Evolutionary conservation across 1,140 invertebrate species (phyloP), one percentile per base, ranked within the genome.

Genomic region (Pseudachorutes palmiensis): DNA sequence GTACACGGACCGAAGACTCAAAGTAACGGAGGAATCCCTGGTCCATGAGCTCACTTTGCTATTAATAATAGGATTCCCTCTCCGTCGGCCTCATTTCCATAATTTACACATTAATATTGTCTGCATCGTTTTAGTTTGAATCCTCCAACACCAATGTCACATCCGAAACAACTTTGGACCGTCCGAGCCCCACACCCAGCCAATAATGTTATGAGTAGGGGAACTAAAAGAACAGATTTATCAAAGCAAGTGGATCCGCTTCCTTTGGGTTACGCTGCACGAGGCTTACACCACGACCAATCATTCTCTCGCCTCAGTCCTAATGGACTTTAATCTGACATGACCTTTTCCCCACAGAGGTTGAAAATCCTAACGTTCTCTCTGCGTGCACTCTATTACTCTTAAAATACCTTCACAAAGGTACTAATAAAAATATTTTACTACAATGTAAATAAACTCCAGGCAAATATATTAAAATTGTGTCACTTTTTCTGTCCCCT

Each of bases 41-140:
- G n/a, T n/a, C 55, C 22, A 9, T 61, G 14, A 5, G 51, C 59
- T 61, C 30, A 32, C 59, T 58, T 62, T 67, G 57, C 63, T 67
- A 41, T 60, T 41, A 31, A 41, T 69, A 71, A 71, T 71, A 45
- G 70, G 70, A 71, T 71, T 71, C 67, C 24, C 51, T 55, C 51
- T 31, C 29, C 30, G 36, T 57, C 65, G 62, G 33, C 31, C 70
- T 71, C 59, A 71, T 71, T 71, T 69, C 32, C 70, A 71, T 71
- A 71, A 71, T 71, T 64, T 71, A 58, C 33, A 66, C 70, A 71
- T 71, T 71, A 71, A 71, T 71, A 71, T 55, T 55, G 24, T 55
- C 19, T 19, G 19, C 36, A 45, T 45, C 19, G 9, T 45, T 45
- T 19, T 9, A 45, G 36, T 19, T 45, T 55, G 12, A 24, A 41